A percentile compares a stretch with the other conserved stretches of the same genome.
Conservation (phyloP, 2,888 invertebrate genomes). For the Coelinius sp. region DNA sequence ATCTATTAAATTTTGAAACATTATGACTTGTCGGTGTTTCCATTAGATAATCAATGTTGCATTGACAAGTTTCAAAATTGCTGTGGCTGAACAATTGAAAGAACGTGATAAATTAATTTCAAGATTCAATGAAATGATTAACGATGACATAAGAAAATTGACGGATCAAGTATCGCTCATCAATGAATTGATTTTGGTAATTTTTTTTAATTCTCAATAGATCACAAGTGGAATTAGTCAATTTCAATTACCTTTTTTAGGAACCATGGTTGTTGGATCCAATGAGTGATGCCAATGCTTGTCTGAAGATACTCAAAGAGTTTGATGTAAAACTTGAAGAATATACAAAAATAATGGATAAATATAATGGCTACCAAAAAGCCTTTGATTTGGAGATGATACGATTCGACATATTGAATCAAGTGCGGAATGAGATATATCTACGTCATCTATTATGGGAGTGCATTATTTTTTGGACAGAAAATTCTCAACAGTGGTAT, state of each 20-base stretch:
- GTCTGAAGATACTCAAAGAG: slow-evolving; percentile 76
- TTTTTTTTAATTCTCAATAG: slow-evolving; percentile 41
- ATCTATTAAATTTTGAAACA: too few relatives aligned
- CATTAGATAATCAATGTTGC: slow-evolving; percentile 75
- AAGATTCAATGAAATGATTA: slow-evolving; percentile 81
- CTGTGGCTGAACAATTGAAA: slow-evolving; percentile 80
- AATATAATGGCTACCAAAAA: slow-evolving; percentile 86
- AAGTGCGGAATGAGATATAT: slow-evolving; percentile 84
- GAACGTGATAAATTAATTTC: slow-evolving; percentile 80
- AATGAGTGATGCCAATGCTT: slow-evolving; percentile 79
- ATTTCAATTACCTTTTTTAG: slow-evolving; percentile 68
- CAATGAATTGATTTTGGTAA: slow-evolving; percentile 80
- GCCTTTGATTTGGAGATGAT: slow-evolving; percentile 89
- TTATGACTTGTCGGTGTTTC: not conserved
- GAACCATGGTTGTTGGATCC: slow-evolving; percentile 83
- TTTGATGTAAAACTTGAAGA: slow-evolving; percentile 77
- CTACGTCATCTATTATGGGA: slow-evolving; percentile 87
- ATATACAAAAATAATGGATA: slow-evolving; percentile 79
- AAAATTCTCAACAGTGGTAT: slow-evolving; percentile 79
- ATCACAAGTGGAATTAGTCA: not conserved
- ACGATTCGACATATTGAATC: slow-evolving; percentile 85
- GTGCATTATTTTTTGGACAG: slow-evolving; percentile 82
- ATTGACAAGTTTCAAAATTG: slow-evolving; percentile 77
- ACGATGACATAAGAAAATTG: slow-evolving; percentile 83
- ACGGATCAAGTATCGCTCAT: slow-evolving; percentile 82